Evolutionary conservation across 2,888 invertebrate genomes (phyloP).

Genomic region (Amphipyra tragopoginis): DNA sequence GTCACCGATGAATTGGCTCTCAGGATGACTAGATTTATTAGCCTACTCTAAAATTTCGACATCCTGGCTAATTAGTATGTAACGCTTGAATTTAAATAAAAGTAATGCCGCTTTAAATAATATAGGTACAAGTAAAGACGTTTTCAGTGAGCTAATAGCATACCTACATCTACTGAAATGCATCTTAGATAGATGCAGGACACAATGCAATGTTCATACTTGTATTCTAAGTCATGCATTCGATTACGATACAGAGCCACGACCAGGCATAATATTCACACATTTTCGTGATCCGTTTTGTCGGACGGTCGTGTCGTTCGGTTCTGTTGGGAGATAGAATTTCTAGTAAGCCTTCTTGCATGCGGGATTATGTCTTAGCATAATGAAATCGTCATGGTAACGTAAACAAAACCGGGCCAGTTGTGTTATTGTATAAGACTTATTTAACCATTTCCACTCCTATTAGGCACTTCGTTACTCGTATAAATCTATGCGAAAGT

Average conservation of each 20-base stretch:
- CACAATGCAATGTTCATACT: no score
- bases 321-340: neutral
- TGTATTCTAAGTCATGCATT: constrained; percentile 1
- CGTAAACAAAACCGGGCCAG: neutral
- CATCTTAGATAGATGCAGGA: neutral
- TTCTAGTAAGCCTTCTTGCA: neutral
- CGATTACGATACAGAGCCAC: neutral
- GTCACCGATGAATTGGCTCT: no score
- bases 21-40: no score
- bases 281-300: neutral
- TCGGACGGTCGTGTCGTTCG: neutral
- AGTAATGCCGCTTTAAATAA: no score
- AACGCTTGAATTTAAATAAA: no score
- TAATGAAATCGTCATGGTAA: neutral
- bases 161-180: neutral
- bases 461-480: neutral
- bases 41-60: no score
- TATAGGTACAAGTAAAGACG: no score
- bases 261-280: no score
- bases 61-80: no score
- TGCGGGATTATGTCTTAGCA: neutral
- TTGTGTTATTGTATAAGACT: neutral
- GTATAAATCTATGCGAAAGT: no score
- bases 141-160: neutral
- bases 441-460: neutral